These are phyloP conservation scores for Drosophila helvetica DNA, from an alignment of 2,888 invertebrate genomes.

Conservation along the genomic window DNA sequence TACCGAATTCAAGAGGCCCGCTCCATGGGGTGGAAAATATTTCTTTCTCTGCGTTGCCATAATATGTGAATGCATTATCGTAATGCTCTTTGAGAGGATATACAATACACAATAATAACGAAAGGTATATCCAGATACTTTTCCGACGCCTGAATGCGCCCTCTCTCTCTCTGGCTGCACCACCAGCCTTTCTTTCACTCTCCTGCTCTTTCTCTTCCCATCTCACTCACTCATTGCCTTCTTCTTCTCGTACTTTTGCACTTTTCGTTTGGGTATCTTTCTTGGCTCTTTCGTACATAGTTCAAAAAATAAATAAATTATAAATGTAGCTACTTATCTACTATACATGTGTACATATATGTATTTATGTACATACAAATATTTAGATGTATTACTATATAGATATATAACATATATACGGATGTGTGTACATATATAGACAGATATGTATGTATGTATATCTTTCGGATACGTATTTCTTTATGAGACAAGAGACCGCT, in stretches of 20 bases:
- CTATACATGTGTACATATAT: slow-evolving; percentile 4
- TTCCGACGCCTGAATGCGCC: no score
- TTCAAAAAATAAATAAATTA: slow-evolving; percentile 32
- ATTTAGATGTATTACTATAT: slow-evolving; percentile 11
- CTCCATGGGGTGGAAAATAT: no score
- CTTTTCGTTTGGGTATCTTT: slow-evolving; percentile 40
- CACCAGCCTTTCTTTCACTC: slow-evolving; percentile 3
- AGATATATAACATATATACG: slow-evolving; percentile 3
- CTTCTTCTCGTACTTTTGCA: slow-evolving; percentile 2
- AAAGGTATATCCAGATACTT: no score
- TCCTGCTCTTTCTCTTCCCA: neutral
- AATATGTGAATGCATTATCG: neutral
- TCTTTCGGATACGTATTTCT: slow-evolving; percentile 29
- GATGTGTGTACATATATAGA: slow-evolving; percentile 1
- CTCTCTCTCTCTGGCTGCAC: neutral
- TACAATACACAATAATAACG: no score
- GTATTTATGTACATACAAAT: slow-evolving; percentile 4
- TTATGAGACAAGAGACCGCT: slow-evolving; percentile 37
- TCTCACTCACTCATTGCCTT: neutral
- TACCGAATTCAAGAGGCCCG: no score
- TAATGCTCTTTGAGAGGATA: neutral
- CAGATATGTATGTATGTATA: slow-evolving; percentile 11
- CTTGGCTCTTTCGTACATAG: slow-evolving; percentile 29
- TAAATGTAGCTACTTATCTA: slow-evolving; percentile 16
- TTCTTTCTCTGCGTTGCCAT: neutral